Conservation (phyloP, 2,888 invertebrate species). For the Gastrophysa polygoni region DNA sequence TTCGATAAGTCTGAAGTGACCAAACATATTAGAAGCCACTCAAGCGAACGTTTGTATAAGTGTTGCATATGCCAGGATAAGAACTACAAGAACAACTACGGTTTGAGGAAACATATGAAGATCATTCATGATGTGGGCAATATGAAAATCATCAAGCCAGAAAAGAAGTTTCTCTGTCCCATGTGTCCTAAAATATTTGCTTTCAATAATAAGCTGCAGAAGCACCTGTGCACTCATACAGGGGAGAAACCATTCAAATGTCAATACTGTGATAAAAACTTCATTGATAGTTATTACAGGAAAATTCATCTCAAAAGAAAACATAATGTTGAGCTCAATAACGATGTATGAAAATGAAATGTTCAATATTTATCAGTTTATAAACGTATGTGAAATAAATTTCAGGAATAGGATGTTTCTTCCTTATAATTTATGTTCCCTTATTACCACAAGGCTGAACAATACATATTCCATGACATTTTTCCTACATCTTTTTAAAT, state of each 20-base stretch:
- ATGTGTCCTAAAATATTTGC: slow-evolving; percentile 45
- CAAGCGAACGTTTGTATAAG: slow-evolving; percentile 41
- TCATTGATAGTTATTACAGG: slow-evolving; percentile 44
- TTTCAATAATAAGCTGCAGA: slow-evolving; percentile 43
- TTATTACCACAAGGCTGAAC: no score
- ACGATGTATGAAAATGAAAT: not conserved
- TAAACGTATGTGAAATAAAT: no score
- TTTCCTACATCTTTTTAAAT: no score
- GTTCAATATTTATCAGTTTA: not conserved
- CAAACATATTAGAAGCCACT: slow-evolving; percentile 43
- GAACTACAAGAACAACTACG: slow-evolving; percentile 45
- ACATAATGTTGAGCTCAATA: slow-evolving; percentile 35
- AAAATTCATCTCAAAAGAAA: slow-evolving; percentile 45
- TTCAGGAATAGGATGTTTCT: no score
- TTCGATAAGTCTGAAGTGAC: slow-evolving; percentile 44
- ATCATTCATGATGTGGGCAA: slow-evolving; percentile 46
- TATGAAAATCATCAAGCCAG: slow-evolving; percentile 48
- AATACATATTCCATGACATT: no score
- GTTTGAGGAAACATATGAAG: slow-evolving; percentile 45
- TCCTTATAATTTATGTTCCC: no score
- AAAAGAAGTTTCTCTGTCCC: slow-evolving; percentile 48
- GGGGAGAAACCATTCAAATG: slow-evolving; percentile 45
- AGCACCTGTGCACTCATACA: slow-evolving; percentile 45
- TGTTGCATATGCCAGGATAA: slow-evolving; percentile 42
- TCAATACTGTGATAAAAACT: slow-evolving; percentile 42